Evolutionary conservation across 2,113 vertebrate genomes (phyloP).

Genomic region (Tor tambroides): DNA sequence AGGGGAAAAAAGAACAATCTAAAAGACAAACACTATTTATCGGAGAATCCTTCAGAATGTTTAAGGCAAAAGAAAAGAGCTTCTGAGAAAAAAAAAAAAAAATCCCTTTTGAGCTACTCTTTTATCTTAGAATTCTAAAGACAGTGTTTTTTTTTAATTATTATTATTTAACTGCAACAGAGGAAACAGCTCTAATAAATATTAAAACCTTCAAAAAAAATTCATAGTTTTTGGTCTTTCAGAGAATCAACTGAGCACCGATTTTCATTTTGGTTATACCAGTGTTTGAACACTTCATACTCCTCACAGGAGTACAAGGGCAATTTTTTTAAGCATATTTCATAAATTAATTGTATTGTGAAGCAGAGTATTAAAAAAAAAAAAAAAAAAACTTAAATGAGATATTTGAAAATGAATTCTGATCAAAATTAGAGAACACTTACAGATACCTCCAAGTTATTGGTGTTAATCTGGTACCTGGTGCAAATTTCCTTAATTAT

Average conservation of each 20-base stretch:
- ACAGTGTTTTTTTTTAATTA: neutral
- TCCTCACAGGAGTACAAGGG: too few relatives aligned
- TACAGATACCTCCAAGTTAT: too few relatives aligned
- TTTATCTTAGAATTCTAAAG: neutral
- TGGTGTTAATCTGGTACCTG: too few relatives aligned
- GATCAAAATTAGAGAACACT: too few relatives aligned
- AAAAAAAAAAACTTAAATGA: too few relatives aligned
- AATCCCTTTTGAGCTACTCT: neutral
- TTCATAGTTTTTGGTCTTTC: neutral
- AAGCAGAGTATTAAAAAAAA: too few relatives aligned
- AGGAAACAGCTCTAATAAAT: neutral
- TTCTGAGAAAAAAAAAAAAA: neutral
- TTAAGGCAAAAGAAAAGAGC: constrained; percentile 1
- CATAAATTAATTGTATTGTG: too few relatives aligned
- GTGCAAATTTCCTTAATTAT: too few relatives aligned
- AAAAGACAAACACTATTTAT: constrained; percentile 19
- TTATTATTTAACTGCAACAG: neutral
- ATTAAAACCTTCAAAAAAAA: neutral
- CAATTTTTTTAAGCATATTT: too few relatives aligned
- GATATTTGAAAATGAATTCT: too few relatives aligned
- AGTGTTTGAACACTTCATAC: neutral
- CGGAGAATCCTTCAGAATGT: neutral
- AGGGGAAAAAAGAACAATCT: constrained; percentile 2
- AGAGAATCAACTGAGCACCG: neutral
- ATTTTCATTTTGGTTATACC: neutral